Evolutionary conservation across 2,113 vertebrate species (phyloP), one percentile per base, ranked within the genome.

Genomic region (Bufo bufo): DNA sequence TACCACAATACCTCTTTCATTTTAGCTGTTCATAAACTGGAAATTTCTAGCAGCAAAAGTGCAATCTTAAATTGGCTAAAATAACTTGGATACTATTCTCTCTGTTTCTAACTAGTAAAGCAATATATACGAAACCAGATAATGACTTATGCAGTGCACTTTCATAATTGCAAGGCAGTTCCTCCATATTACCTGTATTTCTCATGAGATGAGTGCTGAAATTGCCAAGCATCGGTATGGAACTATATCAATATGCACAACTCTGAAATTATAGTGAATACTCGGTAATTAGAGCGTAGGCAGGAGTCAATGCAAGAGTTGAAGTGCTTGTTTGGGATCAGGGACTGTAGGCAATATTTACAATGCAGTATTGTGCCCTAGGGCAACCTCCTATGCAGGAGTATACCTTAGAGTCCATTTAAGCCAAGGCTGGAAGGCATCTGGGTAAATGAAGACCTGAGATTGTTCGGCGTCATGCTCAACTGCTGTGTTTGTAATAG

Each of bases 291-390:
- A 69, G 49, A 65, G 47, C 65, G 17, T 50, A 71, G 65, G 63
- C 82, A 50, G 82, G 49, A 84, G 50, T 81, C 58, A 61, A 61
- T 61, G 58, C 49, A 50, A 84, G 82, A 84, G 82, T 19, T 49
- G 47, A 84, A 84, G 47, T 69, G 63, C 82, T 84, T 66, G 65
- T 84, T 84, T 84, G 82, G n/a, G 82, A 84, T 84, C 59, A 10
- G 82, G 47, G 82, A 84, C 82, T 84, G 63, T 65, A 84, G 82
- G 82, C 82, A 84, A 84, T 84, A 84, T 84, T 84, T 84, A 84
- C 82, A 84, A 71, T 84, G 82, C 65, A 84, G 82, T 84, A 84
- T 69, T 71, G 23, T 69, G 82, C 82, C 82, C 65, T 54, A 54
- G 82, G 82, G 82, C 82, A 52, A 71, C 82, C 66, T 84, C 63